These are phyloP conservation scores for Euphonia xanthogaster DNA, from an alignment of 2,797 vertebrate species.

Conservation along the genomic window DNA sequence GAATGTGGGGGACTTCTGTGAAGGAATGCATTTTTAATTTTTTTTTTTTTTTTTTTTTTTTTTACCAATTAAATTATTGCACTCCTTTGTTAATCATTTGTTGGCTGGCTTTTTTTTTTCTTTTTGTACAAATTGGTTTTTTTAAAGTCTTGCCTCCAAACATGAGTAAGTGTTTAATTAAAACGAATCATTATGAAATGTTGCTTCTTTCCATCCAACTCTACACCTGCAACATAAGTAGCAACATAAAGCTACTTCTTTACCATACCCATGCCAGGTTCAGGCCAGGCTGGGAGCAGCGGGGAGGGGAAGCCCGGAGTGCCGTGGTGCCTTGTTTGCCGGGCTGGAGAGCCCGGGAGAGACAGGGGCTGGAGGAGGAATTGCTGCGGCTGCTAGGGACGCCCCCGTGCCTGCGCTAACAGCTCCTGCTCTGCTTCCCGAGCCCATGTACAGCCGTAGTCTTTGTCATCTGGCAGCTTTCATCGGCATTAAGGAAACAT, in stretches of 20 bases:
- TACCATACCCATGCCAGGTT: rapidly evolving
- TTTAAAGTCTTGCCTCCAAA: background rate
- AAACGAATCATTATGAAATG: rapidly evolving
- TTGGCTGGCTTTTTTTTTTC: background rate
- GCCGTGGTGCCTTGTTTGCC: background rate
- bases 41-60: too few species aligned
- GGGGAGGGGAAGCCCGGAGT: background rate
- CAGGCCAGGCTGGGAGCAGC: background rate
- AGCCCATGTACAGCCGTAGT: background rate
- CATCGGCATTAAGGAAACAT: constrained; percentile 16
- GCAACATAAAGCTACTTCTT: background rate
- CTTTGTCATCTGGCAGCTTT: constrained; percentile 22
- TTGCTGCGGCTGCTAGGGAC: background rate
- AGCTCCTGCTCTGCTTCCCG: background rate
- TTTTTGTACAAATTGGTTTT: background rate
- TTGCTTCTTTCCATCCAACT: background rate
- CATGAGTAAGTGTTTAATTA: background rate
- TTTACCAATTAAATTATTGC: background rate
- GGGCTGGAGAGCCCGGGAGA: background rate
- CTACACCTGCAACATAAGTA: background rate
- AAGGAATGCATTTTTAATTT: background rate
- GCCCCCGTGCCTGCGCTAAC: rapidly evolving
- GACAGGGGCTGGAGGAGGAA: background rate
- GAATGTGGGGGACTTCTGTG: background rate
- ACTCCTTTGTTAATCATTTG: background rate